Evolutionary conservation across 2,888 invertebrate genomes (phyloP).

Genomic region (Pterobdella sp.): DNA sequence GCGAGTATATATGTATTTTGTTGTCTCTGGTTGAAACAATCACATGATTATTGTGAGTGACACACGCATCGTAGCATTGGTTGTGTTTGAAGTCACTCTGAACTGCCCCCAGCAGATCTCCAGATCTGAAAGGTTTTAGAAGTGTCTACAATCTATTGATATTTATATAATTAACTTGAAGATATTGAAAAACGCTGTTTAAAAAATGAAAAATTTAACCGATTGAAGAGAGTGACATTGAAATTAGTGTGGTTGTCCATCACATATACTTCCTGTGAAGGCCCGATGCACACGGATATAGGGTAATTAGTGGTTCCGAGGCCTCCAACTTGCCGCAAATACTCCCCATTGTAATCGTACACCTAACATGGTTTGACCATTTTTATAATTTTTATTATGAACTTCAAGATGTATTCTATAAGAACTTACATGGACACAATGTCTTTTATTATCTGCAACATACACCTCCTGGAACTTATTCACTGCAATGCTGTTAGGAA

Average conservation of each 20-base stretch:
- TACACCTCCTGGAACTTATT: slow-evolving; percentile 99
- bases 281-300: slow-evolving; percentile 34
- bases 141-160: too few relatives aligned
- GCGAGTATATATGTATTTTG: slow-evolving; percentile 35
- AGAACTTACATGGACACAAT: slow-evolving; percentile 76
- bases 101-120: slow-evolving; percentile 33
- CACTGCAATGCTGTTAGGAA: slow-evolving; percentile 98
- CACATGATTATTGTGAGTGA: slow-evolving; percentile 34
- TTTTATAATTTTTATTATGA: not conserved
- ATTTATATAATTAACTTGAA: too few relatives aligned
- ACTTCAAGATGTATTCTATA: not conserved
- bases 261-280: slow-evolving; percentile 34
- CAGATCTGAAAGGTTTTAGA: too few relatives aligned
- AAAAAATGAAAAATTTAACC: too few relatives aligned
- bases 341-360: slow-evolving; percentile 33
- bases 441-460: slow-evolving; percentile 98
- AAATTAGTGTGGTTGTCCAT: slow-evolving; percentile 39
- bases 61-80: slow-evolving; percentile 36
- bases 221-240: slow-evolving; percentile 37
- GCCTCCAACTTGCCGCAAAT: slow-evolving; percentile 34
- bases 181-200: too few relatives aligned
- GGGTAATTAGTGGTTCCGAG: slow-evolving; percentile 34
- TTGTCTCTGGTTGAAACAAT: slow-evolving; percentile 36
- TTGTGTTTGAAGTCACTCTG: slow-evolving; percentile 37
- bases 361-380: slow-evolving; percentile 51